A percentile compares a stretch with the other conserved stretches of the same genome.
Evolutionary conservation across 2,113 vertebrate genomes (phyloP).

Genomic region (Antigone vipio): DNA sequence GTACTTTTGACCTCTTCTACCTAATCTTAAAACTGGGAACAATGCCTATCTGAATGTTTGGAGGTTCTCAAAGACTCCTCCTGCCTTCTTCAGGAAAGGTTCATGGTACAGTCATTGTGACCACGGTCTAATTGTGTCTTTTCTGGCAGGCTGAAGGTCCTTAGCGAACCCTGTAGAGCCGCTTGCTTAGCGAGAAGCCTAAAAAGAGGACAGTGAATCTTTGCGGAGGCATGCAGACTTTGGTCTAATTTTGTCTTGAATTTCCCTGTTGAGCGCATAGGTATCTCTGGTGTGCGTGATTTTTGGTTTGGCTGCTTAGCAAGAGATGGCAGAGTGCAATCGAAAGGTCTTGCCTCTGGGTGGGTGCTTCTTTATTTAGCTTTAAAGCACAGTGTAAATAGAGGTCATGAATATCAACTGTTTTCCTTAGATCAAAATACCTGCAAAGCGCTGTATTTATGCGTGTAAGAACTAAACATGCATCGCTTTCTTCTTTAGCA

Average conservation of each 20-base stretch:
- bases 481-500: constrained; percentile 3
- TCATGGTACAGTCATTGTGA: fast-evolving
- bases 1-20: neutral
- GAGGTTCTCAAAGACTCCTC: fast-evolving
- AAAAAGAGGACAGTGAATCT: neutral
- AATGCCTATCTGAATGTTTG: fast-evolving
- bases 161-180: neutral
- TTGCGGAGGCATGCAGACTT: neutral
- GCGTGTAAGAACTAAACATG: neutral
- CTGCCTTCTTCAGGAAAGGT: fast-evolving
- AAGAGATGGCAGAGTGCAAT: neutral
- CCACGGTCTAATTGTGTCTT: fast-evolving
- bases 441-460: neutral
- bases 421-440: neutral
- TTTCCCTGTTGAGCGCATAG: neutral
- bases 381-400: neutral
- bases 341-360: neutral
- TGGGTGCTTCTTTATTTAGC: constrained; percentile 6
- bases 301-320: constrained; percentile 20
- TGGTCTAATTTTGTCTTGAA: neutral
- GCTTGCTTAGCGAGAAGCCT: neutral
- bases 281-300: neutral
- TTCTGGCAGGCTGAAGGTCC: neutral
- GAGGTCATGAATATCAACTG: neutral
- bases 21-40: neutral